Evolutionary conservation across 1,140 invertebrate genomes (phyloP), one percentile per base, ranked within the genome.

Genomic region (Diachasmimorpha longicaudata): DNA sequence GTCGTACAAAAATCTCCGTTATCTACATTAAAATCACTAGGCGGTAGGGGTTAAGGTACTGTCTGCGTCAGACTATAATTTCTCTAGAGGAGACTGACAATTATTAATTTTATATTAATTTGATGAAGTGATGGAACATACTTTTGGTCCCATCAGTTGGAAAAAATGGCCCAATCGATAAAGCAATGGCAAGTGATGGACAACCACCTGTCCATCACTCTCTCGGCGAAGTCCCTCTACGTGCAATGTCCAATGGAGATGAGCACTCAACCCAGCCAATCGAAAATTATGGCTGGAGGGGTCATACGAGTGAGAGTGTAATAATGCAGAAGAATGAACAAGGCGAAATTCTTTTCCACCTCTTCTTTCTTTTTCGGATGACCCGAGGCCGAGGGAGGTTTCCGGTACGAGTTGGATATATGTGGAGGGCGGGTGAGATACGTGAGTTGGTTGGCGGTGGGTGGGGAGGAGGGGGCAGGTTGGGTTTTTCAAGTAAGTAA

Each of bases 331-430:
- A 25, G 23, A 63, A 63, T 63, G 58, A 31, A 63, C 14, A 63
- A 63, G 19, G 58, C 23, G 58, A 31, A 63, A 63, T 63, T 25
- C 58, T 19, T 14, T 63, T 63, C 58, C 58, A 25, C 58, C 48
- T 55, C 48, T n/a, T 21, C 6, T 55, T 63, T 25, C 19, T 63
- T 63, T 63, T 63, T 1, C 23, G 11, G 81, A 84, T 81, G 77
- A 85, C 84, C 86, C 74, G 79, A 84, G 85, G 86, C 82, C 82
- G 80, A 84, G 83, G 85, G 84, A 85, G 83, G 84, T 85, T 86
- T 87, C 77, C 81, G 79, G 67, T 52, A 76, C 81, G 81, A 74
- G 85, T 39, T 37, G 31, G 4, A 68, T 83, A 84, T 85, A 85
- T 81, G 80, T 74, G 77, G 19, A 25, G 78, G 79, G 80, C 44